These are phyloP conservation scores for Acronicta leporina DNA, from an alignment of 2,888 invertebrate species.

Conservation along the genomic window DNA sequence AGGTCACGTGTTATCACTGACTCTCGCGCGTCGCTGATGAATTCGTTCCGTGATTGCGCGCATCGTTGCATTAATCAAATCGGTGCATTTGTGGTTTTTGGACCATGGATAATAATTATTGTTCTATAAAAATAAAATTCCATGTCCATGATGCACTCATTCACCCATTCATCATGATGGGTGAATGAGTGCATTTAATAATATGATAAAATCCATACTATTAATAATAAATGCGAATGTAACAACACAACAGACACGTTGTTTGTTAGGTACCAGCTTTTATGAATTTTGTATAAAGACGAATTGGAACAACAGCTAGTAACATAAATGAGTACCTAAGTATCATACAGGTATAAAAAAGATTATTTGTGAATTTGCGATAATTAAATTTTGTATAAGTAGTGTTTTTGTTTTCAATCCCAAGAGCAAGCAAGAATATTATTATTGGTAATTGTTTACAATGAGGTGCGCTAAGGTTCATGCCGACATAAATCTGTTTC, in stretches of 20 bases:
- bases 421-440: constrained; percentile 54
- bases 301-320: no score
- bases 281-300: no score
- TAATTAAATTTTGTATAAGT: constrained; percentile 1
- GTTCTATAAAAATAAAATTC: not conserved
- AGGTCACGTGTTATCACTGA: constrained; percentile 84
- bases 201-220: no score
- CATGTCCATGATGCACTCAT: not conserved
- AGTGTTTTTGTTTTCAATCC: constrained; percentile 45
- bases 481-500: constrained; percentile 73
- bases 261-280: no score
- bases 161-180: not conserved
- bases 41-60: constrained; percentile 81
- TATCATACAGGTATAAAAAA: no score
- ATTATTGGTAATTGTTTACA: constrained; percentile 69
- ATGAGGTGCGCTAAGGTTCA: constrained; percentile 65
- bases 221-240: no score
- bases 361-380: no score
- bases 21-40: constrained; percentile 72
- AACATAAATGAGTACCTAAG: no score
- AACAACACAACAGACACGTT: no score
- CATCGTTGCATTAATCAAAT: constrained; percentile 69
- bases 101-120: constrained; percentile 16
- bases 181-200: no score
- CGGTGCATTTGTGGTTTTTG: constrained; percentile 53